These are phyloP conservation scores for Caenorhabditis becei DNA, from an alignment of 2,888 invertebrate species.

Conservation along the genomic window DNA sequence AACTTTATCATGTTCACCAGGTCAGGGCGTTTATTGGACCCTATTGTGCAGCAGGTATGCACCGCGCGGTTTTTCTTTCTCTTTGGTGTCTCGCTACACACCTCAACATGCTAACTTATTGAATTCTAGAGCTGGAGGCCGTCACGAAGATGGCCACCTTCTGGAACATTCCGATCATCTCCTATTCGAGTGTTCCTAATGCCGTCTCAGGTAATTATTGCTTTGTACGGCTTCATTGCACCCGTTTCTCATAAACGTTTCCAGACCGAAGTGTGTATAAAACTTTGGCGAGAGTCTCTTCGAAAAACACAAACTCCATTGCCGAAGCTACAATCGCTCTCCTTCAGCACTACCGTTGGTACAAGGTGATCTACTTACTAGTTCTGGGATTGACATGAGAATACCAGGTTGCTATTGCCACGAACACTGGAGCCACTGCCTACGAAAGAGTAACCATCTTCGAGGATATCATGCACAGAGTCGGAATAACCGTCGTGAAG, in stretches of 20 bases:
- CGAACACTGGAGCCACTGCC: conserved; percentile 77
- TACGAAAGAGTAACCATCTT: conserved; percentile 76
- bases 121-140: conserved; percentile 75
- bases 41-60: conserved; percentile 77
- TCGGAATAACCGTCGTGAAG: conserved; percentile 73
- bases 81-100: neutral
- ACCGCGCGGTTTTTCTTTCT: neutral
- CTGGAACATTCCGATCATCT: conserved; percentile 81
- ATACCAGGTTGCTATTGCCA: conserved; percentile 77
- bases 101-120: neutral
- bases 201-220: conserved; percentile 75
- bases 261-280: conserved; percentile 69
- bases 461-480: conserved; percentile 77
- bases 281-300: conserved; percentile 78
- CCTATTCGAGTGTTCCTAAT: conserved; percentile 77
- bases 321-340: conserved; percentile 76
- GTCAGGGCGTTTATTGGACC: conserved; percentile 81
- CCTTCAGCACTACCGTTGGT: conserved; percentile 78
- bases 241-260: neutral
- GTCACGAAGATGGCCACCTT: conserved; percentile 81
- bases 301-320: conserved; percentile 78
- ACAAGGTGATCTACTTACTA: conserved; percentile 59
- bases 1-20: conserved; percentile 80
- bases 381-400: no score
- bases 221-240: neutral